Evolutionary conservation across 2,113 vertebrate genomes (phyloP), one percentile per base, ranked within the genome.

Genomic region (Erythrolamprus reginae): DNA sequence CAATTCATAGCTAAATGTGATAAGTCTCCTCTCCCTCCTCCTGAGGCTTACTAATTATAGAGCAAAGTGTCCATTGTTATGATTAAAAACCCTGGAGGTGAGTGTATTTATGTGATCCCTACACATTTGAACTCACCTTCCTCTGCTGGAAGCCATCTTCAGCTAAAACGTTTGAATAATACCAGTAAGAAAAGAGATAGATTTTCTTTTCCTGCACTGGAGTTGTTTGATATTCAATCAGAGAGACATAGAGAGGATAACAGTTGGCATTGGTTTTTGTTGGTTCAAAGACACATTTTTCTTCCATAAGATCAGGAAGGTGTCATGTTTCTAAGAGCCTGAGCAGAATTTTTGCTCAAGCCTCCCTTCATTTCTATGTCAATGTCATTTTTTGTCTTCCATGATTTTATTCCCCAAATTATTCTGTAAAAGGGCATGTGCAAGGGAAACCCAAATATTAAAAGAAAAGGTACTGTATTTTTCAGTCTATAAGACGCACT

Each of bases 31-130:
- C n/a, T n/a, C n/a, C 13, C 15, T 94, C 88, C 17, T 3, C 3
- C 10, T 55, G 50, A 38, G 33, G n/a, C 0, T 45, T 89, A 17
- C 88, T 93, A 88, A 51, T 93, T 91, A 93, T 84, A 23, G 82
- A 91, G 70, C 52, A 88, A 53, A 94, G 51, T 94, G 26, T 1
- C 77, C 1, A 23, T 95, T 28, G n/a, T 52, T 91, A 90, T 70
- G 82, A 88, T 28, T 28, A 58, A 53, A 91, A 28, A 42, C 52
- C 53, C 52, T 42, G 12, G 28, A 28, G 21, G 28, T 9, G 10
- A 47, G 50, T 3, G 9, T 28, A 50, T 84, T 3, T 53, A 38
- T 28, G 7, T 52, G 33, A 70, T 8, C 58, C 33, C 15, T 28
- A 13, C 21, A 10, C 7, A 86, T 8, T 90, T 50, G 38, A 47